Conservation (phyloP, 2,888 invertebrate genomes). For the Hirtodrosophila confusa region DNA sequence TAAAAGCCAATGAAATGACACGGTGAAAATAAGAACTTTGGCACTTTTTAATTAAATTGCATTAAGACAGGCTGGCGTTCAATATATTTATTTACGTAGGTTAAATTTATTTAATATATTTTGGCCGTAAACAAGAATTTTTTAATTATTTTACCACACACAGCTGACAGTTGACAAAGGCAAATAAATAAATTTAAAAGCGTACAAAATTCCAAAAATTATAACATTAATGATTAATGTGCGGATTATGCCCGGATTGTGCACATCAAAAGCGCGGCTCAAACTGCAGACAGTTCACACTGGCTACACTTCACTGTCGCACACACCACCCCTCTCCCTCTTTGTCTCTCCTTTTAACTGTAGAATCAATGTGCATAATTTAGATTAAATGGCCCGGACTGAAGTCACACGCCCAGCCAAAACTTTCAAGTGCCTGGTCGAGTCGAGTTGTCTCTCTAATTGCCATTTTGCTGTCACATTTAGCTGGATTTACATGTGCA, state of each 20-base stretch:
- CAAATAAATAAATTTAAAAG: conserved; percentile 18
- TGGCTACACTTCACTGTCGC: neutral
- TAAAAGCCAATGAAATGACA: conserved; percentile 4
- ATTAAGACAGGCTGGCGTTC: conserved; percentile 45
- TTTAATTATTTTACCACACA: conserved; percentile 55
- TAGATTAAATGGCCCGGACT: conserved; percentile 3
- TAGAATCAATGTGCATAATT: conserved; percentile 21
- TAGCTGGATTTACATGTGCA: conserved; percentile 73
- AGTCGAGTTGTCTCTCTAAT: conserved; percentile 63
- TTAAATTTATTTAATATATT: conserved; percentile 15
- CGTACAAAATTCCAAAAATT: conserved; percentile 22
- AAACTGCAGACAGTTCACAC: conserved; percentile 12
- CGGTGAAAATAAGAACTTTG: conserved; percentile 27
- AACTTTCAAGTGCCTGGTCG: conserved; percentile 51
- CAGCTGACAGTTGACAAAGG: conserved; percentile 38
- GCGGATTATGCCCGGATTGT: conserved; percentile 34
- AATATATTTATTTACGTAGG: conserved; percentile 17
- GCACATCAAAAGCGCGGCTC: conserved; percentile 23
- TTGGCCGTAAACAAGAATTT: conserved; percentile 27
- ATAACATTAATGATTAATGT: conserved; percentile 47
- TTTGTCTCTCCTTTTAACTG: neutral
- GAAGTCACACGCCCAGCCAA: conserved; percentile 13
- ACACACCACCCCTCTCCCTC: neutral
- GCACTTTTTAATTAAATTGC: conserved; percentile 63
- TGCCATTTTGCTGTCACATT: conserved; percentile 75